Evolutionary conservation across 2,888 invertebrate genomes (phyloP).

Genomic region (Thyatira batis): DNA sequence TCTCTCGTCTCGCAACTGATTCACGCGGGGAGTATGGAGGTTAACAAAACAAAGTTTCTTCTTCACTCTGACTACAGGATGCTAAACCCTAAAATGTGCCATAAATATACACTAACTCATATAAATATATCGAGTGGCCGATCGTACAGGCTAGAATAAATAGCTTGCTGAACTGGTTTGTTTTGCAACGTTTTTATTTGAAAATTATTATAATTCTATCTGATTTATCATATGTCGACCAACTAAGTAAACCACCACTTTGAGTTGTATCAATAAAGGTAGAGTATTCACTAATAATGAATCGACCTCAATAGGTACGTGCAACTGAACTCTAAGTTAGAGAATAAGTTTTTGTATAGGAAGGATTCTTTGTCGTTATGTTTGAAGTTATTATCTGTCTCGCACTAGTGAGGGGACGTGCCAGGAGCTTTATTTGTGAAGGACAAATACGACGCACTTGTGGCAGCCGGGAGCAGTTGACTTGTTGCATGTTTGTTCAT

Average conservation of each 20-base stretch:
- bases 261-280: not conserved
- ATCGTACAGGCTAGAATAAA: slow-evolving; percentile 17
- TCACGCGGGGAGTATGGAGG: slow-evolving; percentile 68
- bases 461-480: slow-evolving; percentile 53
- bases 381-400: slow-evolving; percentile 56
- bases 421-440: slow-evolving; percentile 65
- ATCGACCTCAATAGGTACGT: not conserved
- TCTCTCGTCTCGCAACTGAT: slow-evolving; percentile 71
- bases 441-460: slow-evolving; percentile 72
- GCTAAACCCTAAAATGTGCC: slow-evolving; percentile 44
- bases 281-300: not conserved
- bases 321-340: not conserved
- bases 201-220: slow-evolving; percentile 29
- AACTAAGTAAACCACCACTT: slow-evolving; percentile 1
- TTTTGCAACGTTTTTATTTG: slow-evolving; percentile 25
- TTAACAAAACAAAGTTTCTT: slow-evolving; percentile 75
- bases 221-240: slow-evolving; percentile 13
- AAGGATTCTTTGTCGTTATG: slow-evolving; percentile 46
- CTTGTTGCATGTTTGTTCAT: slow-evolving; percentile 60
- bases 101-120: slow-evolving; percentile 26
- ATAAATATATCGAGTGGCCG: slow-evolving; percentile 26
- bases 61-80: slow-evolving; percentile 51
- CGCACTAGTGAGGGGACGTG: slow-evolving; percentile 53
- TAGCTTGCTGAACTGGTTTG: slow-evolving; percentile 28
- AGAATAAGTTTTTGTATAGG: not conserved